Conservation (phyloP, 2,888 invertebrate species). For the Brachypalpus laphriformis region DNA sequence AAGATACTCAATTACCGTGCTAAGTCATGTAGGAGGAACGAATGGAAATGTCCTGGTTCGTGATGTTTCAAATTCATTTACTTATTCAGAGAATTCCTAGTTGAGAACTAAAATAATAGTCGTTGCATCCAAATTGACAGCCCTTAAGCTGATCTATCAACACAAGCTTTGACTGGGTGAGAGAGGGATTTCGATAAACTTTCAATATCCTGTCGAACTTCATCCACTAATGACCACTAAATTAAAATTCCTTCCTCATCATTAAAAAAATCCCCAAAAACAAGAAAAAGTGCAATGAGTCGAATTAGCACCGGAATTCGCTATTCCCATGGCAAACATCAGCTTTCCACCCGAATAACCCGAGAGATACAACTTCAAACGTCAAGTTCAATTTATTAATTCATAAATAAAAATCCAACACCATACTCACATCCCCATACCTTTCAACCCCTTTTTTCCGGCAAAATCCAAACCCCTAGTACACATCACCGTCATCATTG, state of each 20-base stretch:
- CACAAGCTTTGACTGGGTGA: too few relatives aligned
- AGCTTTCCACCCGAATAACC: not conserved
- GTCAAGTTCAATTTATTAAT: conserved; percentile 63
- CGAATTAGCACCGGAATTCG: conserved; percentile 1
- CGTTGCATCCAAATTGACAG: too few relatives aligned
- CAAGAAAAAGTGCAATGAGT: not conserved
- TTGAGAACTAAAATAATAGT: too few relatives aligned
- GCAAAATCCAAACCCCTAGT: not conserved
- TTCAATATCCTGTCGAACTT: not conserved
- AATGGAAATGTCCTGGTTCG: too few relatives aligned
- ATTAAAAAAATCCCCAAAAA: not conserved
- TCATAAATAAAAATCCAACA: conserved; percentile 41
- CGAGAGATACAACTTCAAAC: conserved; percentile 8
- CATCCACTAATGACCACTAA: too few relatives aligned
- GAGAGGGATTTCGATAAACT: too few relatives aligned
- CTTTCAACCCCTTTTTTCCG: not conserved
- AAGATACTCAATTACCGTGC: too few relatives aligned
- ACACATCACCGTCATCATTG: not conserved
- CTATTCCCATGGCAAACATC: conserved; percentile 30
- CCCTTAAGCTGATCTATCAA: too few relatives aligned
- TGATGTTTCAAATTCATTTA: too few relatives aligned
- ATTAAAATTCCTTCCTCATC: not conserved
- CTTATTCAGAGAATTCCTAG: too few relatives aligned
- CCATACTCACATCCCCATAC: not conserved
- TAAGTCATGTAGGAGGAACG: too few relatives aligned